Evolutionary conservation across 1,140 invertebrate species (phyloP).

Genomic region (Drosophila pallidifrons): DNA sequence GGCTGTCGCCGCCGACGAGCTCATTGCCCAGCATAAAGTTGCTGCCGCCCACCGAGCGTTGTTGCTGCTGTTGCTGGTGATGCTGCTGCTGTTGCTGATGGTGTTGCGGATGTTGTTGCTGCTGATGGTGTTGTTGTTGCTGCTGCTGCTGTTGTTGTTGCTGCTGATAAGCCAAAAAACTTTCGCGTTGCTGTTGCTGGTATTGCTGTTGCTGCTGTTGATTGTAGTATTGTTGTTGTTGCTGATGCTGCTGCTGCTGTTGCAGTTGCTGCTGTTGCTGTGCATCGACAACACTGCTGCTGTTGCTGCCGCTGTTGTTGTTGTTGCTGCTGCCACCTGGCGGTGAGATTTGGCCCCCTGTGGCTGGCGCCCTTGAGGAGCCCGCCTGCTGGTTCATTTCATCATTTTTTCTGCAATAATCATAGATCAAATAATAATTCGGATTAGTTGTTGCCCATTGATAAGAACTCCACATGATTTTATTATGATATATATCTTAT

Average conservation of each 20-base stretch:
- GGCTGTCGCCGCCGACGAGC: slow-evolving; percentile 77
- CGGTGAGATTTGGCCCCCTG: slow-evolving; percentile 85
- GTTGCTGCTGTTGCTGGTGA: slow-evolving; percentile 56
- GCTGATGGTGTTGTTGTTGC: slow-evolving; percentile 52
- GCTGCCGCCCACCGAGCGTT: slow-evolving; percentile 51
- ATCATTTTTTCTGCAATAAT: slow-evolving; percentile 84
- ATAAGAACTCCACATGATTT: neutral
- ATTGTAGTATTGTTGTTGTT: slow-evolving; percentile 62
- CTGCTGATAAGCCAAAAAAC: slow-evolving; percentile 25
- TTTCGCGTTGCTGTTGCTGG: slow-evolving; percentile 57
- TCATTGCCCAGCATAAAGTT: slow-evolving; percentile 81
- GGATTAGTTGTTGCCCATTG: slow-evolving; percentile 34
- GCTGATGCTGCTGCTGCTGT: slow-evolving; percentile 63
- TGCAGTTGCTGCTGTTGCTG: slow-evolving; percentile 72
- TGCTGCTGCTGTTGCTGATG: slow-evolving; percentile 57
- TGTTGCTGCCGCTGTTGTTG: slow-evolving; percentile 53
- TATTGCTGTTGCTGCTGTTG: slow-evolving; percentile 73
- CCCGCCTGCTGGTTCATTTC: slow-evolving; percentile 85
- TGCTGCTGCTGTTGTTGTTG: slow-evolving; percentile 62
- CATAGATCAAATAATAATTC: slow-evolving; percentile 20
- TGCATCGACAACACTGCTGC: slow-evolving; percentile 48
- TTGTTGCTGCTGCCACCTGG: slow-evolving; percentile 75
- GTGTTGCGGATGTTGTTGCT: slow-evolving; percentile 55
- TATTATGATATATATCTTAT: neutral
- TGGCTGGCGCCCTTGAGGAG: slow-evolving; percentile 85